A percentile compares a stretch with the other conserved stretches of the same genome.
These are phyloP conservation scores for Erebia palarica DNA, from an alignment of 2,888 invertebrate species.

Conservation along the genomic window DNA sequence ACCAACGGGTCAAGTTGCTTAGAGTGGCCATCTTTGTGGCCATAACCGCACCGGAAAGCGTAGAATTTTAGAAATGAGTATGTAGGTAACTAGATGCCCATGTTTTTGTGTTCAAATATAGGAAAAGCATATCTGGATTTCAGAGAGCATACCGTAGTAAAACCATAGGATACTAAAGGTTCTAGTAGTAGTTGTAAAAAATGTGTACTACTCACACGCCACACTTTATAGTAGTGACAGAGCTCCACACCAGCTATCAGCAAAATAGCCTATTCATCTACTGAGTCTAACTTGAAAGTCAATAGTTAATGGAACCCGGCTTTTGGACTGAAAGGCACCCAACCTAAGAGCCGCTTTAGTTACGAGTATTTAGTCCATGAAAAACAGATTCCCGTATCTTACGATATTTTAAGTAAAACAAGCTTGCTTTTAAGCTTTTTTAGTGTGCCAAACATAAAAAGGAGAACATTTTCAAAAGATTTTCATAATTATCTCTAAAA, in stretches of 20 bases:
- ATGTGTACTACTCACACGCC: background rate
- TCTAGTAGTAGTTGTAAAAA: background rate
- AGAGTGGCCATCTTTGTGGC: too few relatives aligned
- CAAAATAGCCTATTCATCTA: slow-evolving; percentile 32
- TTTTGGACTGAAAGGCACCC: slow-evolving; percentile 32
- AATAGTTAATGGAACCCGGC: slow-evolving; percentile 33
- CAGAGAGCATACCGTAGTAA: too few relatives aligned
- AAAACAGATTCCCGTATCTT: slow-evolving; percentile 25
- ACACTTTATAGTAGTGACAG: slow-evolving; percentile 15
- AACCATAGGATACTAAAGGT: too few relatives aligned
- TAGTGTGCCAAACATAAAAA: too few relatives aligned
- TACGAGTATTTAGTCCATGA: slow-evolving; percentile 21
- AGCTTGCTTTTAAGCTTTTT: background rate
- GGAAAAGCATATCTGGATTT: too few relatives aligned
- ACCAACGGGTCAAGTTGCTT: too few relatives aligned
- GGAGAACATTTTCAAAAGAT: too few relatives aligned
- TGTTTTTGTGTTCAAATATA: too few relatives aligned
- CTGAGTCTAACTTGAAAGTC: slow-evolving; percentile 33
- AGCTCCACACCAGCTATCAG: slow-evolving; percentile 34
- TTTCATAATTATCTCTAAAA: too few relatives aligned
- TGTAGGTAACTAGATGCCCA: too few relatives aligned
- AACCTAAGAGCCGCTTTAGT: slow-evolving; percentile 23
- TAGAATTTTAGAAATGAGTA: too few relatives aligned
- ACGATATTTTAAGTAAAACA: slow-evolving; percentile 6
- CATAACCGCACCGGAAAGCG: too few relatives aligned